phyloP scores from a whole-genome alignment of 2,888 invertebrate genomes.

The Drosophila yooni region DNA sequence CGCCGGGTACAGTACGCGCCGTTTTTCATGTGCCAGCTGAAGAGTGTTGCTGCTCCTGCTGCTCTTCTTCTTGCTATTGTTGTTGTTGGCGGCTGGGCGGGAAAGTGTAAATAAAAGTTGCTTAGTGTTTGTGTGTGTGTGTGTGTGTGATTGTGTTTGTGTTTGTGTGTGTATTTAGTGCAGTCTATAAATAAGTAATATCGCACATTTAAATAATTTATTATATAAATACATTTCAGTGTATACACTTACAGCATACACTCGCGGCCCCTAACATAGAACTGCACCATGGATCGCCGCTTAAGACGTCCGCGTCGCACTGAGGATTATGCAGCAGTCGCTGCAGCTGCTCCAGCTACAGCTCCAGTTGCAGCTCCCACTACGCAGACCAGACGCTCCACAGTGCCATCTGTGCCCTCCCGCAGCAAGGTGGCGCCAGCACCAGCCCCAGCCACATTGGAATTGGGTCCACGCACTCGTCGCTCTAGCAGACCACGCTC shows the following conservation, averaged over 20 bases:
- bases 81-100: conserved; percentile 43
- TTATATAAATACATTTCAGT: conserved; percentile 38
- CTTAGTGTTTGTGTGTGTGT: conserved; percentile 11
- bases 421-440: conserved; percentile 43
- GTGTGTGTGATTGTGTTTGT: conserved; percentile 24
- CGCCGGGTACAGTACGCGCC: conserved; percentile 73
- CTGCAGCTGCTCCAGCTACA: conserved; percentile 1
- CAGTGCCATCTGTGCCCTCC: conserved; percentile 39
- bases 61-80: conserved; percentile 24
- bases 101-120: conserved; percentile 58
- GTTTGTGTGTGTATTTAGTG: conserved; percentile 11
- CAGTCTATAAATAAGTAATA: conserved; percentile 69
- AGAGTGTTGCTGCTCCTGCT: conserved; percentile 13
- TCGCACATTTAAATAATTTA: conserved; percentile 34
- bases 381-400: conserved; percentile 53
- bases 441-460: conserved; percentile 22
- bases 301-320: conserved; percentile 63
- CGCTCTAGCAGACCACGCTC: conserved; percentile 86
- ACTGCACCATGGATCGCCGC: conserved; percentile 63
- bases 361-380: conserved; percentile 1
- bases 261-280: conserved; percentile 9
- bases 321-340: conserved; percentile 47
- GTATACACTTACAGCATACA: conserved; percentile 45
- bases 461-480: conserved; percentile 70
- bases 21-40: conserved; percentile 58